Evolutionary conservation across 1,140 invertebrate species (phyloP), one percentile per base, ranked within the genome.

Genomic region (Ceratosolen fusciceps): DNA sequence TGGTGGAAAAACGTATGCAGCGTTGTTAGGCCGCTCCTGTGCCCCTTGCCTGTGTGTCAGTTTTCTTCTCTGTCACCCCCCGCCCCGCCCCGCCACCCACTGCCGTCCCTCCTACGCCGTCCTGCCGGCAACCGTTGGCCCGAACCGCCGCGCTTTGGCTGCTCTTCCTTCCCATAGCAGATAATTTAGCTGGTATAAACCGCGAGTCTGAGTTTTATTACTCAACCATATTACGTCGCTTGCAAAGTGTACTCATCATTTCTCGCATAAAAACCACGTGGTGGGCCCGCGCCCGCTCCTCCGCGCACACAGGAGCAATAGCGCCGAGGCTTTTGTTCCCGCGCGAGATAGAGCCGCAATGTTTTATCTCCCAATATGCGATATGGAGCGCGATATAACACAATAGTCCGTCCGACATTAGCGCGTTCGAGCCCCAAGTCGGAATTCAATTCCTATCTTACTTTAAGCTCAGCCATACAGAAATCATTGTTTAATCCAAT

Each of bases 121-220:
- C n/a, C n/a, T n/a, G n/a, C n/a, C n/a, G n/a, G n/a, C n/a, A n/a
- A n/a, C n/a, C n/a, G n/a, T n/a, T n/a, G n/a, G n/a, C n/a, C n/a
- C n/a, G n/a, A n/a, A n/a, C n/a, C n/a, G n/a, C n/a, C n/a, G n/a
- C n/a, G n/a, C n/a, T n/a, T n/a, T 81, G 72, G 81, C 80, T 80
- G 78, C 80, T 77, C 12, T 43, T 43, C 5, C 12, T 43, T 82
- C 74, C 81, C 65, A 82, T 82, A 77, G 80, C 75, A 82, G 83
- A 86, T 86, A 87, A 85, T 86, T 85, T 86, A 83, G 77, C 83
- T 76, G 80, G 82, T 82, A 84, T 86, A 84, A 85, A 83, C 76
- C 79, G 75, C 74, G 82, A 83, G 83, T 79, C 77, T 83, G 84
- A 83, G 83, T 87, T 87, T 86, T 87, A 87, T 85, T 85, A 85